Evolutionary conservation across 2,797 vertebrate species (phyloP).

Genomic region (Poeciliopsis infans): DNA sequence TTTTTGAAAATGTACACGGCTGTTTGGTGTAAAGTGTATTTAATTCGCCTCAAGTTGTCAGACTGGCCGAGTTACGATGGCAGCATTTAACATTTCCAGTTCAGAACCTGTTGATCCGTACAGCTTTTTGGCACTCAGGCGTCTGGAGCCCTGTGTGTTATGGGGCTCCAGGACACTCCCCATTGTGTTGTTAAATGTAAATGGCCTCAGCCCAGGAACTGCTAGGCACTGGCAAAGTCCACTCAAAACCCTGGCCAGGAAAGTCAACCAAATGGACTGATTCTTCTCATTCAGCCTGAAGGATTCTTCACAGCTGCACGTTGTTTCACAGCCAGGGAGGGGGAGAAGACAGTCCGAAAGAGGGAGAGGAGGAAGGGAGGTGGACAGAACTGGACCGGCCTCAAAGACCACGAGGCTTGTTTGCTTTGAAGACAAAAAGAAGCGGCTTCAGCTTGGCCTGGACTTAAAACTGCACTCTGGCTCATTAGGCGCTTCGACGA

Average conservation of each 20-base stretch:
- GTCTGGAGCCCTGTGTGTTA: slow-evolving; percentile 40
- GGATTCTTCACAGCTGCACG: slow-evolving; percentile 76
- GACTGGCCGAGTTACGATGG: slow-evolving; percentile 18
- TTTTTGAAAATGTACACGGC: not conserved
- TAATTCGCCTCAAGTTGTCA: slow-evolving; percentile 5
- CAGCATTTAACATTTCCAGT: slow-evolving; percentile 13
- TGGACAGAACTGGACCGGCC: slow-evolving; percentile 59
- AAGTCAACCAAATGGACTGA: slow-evolving; percentile 76
- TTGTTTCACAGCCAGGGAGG: slow-evolving; percentile 67
- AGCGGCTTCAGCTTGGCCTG: slow-evolving; percentile 50
- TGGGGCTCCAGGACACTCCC: slow-evolving; percentile 51
- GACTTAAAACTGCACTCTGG: slow-evolving; percentile 57
- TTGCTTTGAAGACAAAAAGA: slow-evolving; percentile 44
- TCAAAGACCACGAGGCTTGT: slow-evolving; percentile 58
- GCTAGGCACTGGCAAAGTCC: slow-evolving; percentile 61
- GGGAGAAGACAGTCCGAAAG: slow-evolving; percentile 59
- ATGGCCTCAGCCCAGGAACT: slow-evolving; percentile 57
- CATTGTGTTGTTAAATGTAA: slow-evolving; percentile 60
- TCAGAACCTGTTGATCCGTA: slow-evolving; percentile 23
- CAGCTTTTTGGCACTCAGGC: slow-evolving; percentile 34
- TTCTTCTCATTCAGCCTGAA: slow-evolving; percentile 74
- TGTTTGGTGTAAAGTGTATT: not conserved
- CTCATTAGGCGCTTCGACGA: slow-evolving; percentile 53
- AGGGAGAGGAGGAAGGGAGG: slow-evolving; percentile 56
- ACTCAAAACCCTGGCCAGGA: slow-evolving; percentile 63